phyloP scores from a whole-genome alignment of 2,113 vertebrate genomes.

The Menura novaehollandiae region DNA sequence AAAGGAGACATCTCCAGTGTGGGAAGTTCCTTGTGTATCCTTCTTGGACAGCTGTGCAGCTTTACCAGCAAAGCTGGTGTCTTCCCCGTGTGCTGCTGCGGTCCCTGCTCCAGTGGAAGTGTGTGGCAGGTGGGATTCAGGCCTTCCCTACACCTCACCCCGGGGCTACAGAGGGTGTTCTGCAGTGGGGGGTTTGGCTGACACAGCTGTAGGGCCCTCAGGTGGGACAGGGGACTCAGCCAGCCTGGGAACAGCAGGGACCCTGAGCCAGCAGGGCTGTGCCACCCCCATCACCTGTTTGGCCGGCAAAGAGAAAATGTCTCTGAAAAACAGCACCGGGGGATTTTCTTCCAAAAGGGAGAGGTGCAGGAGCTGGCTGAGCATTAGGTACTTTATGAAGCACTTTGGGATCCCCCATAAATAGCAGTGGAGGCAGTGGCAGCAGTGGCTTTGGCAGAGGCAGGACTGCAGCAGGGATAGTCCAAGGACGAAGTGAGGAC shows the following conservation, averaged over 20 bases:
- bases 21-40: background rate
- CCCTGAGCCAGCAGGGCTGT: background rate
- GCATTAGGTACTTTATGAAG: background rate
- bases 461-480: background rate
- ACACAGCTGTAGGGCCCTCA: accelerated
- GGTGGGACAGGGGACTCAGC: background rate
- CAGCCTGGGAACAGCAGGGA: background rate
- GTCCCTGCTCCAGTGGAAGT: background rate
- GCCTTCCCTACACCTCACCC: background rate
- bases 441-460: background rate
- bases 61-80: background rate
- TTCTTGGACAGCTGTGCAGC: background rate
- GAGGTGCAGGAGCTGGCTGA: background rate
- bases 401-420: background rate
- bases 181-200: background rate
- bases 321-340: background rate
- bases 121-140: accelerated
- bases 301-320: background rate
- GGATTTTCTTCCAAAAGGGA: background rate
- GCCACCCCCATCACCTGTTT: background rate
- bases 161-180: accelerated
- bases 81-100: accelerated
- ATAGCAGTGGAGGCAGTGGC: background rate
- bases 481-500: background rate
- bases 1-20: background rate